These are phyloP conservation scores for Chaetodon auriga DNA, from an alignment of 2,113 vertebrate genomes.

Conservation along the genomic window DNA sequence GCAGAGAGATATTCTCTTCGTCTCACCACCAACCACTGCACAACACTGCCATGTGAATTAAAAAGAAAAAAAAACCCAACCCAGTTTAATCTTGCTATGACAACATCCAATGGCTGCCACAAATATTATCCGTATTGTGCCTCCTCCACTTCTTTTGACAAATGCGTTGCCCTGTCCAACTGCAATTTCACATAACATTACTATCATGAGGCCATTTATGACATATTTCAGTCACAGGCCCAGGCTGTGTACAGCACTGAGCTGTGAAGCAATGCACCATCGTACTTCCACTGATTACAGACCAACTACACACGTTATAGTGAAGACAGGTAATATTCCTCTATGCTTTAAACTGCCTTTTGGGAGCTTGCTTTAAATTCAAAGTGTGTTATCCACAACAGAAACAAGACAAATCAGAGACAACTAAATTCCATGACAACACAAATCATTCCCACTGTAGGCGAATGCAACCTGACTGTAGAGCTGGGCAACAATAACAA, in stretches of 20 bases:
- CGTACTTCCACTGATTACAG: not conserved
- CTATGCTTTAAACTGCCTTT: not conserved
- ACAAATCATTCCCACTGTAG: not conserved
- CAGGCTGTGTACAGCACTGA: not conserved
- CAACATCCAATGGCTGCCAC: conserved; percentile 34
- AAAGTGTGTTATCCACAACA: not conserved
- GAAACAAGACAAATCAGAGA: conserved; percentile 2
- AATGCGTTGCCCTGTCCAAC: conserved; percentile 36
- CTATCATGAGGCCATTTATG: conserved; percentile 25
- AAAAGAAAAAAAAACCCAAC: not conserved
- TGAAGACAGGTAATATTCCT: not conserved
- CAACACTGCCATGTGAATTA: conserved; percentile 25
- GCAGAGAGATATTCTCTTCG: conserved; percentile 37
- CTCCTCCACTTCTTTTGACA: conserved; percentile 32
- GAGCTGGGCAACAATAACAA: not conserved
- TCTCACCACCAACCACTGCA: conserved; percentile 12
- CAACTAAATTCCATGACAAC: not conserved
- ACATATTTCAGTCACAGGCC: conserved; percentile 32
- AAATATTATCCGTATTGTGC: conserved; percentile 36
- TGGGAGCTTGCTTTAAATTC: not conserved
- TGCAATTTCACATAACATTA: conserved; percentile 38
- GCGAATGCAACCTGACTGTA: not conserved
- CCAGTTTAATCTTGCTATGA: conserved; percentile 3
- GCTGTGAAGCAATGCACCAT: conserved; percentile 11
- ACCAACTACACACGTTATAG: not conserved